Evolutionary conservation across 1,140 invertebrate species (phyloP), one percentile per base, ranked within the genome.

Genomic region (Trichonephila inaurata): DNA sequence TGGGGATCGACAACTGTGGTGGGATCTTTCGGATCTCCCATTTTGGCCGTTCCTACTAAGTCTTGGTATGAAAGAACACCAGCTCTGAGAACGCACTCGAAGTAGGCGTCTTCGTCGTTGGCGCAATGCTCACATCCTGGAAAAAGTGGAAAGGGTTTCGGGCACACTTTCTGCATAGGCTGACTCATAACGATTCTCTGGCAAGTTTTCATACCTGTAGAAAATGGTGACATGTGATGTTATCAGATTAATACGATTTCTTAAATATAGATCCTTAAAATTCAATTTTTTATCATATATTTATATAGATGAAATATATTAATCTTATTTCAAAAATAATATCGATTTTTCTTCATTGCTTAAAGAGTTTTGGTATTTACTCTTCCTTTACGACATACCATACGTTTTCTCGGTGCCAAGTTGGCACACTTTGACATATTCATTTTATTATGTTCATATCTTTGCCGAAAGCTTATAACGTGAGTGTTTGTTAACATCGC

Each of bases 1-100:
- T 97, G 96, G 0, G 97, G 97, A 96, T 98, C 98, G 0, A 98
- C 98, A 0, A 93, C 92, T 10, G 85, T 88, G 10, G 83, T 88
- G 16, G 83, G 92, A 88, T 93, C 92, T 33, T 88, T 44, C 33
- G 69, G 83, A 88, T 93, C 14, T 51, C 92, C 92, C 92, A 93
- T 93, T 62, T 93, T 93, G 1, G 64, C 83, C 0, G 92, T 93
- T 19, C 92, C 92, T 1, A 88, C 92, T 19, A 24, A 24, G 16
- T 69, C 28, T 7, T 21, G 14, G 12, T 21, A 5, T 14, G 93
- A n/a, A 7, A 69, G 2, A 24, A 77, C 18, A 5, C 89, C 10
- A 12, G 72, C 28, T 64, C 28, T 90, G 2, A 44, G 33, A 16
- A 51, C 1, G 24, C 93, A 94, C 12, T 40, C n/a, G 6, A 89